Percentiles rank a stretch among this genome's conserved stretches.
Evolutionary conservation across 2,797 vertebrate species (phyloP).

Genomic region (Poeciliopsis turneri): DNA sequence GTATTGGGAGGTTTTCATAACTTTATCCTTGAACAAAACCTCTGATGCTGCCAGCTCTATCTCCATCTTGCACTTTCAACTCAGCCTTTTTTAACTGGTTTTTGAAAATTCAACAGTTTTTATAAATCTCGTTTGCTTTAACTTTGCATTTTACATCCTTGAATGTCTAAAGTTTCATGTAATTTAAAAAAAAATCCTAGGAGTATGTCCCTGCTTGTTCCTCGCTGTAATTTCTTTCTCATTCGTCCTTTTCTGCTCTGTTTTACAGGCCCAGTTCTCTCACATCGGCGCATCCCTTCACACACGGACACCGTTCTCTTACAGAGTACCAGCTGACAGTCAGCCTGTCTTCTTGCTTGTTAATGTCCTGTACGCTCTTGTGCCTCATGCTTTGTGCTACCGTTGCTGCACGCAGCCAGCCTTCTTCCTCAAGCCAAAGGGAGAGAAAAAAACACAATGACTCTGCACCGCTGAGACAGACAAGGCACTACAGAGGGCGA

Average conservation of each 20-base stretch:
- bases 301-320: slow-evolving; percentile 92
- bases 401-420: slow-evolving; percentile 86
- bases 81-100: not conserved
- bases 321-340: slow-evolving; percentile 88
- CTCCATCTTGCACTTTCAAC: not conserved
- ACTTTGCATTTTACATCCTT: not conserved
- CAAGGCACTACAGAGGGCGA: slow-evolving; percentile 8
- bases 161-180: not conserved
- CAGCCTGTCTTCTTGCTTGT: slow-evolving; percentile 85
- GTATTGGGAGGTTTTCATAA: not conserved
- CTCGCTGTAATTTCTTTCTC: not conserved
- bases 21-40: not conserved
- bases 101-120: not conserved
- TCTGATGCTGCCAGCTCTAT: not conserved
- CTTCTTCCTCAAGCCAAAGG: slow-evolving; percentile 85
- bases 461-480: not conserved
- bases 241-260: slow-evolving; percentile 1
- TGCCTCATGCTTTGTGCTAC: slow-evolving; percentile 91
- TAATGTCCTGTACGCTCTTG: slow-evolving; percentile 86
- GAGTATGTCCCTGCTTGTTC: not conserved
- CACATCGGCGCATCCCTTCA: slow-evolving; percentile 94
- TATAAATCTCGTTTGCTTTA: not conserved
- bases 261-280: slow-evolving; percentile 90
- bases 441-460: slow-evolving; percentile 78
- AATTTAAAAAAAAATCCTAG: not conserved